Percentiles rank a stretch among this genome's conserved stretches.
phyloP scores from a whole-genome alignment of 2,113 vertebrate genomes.

The Triplophysa siluroides region DNA sequence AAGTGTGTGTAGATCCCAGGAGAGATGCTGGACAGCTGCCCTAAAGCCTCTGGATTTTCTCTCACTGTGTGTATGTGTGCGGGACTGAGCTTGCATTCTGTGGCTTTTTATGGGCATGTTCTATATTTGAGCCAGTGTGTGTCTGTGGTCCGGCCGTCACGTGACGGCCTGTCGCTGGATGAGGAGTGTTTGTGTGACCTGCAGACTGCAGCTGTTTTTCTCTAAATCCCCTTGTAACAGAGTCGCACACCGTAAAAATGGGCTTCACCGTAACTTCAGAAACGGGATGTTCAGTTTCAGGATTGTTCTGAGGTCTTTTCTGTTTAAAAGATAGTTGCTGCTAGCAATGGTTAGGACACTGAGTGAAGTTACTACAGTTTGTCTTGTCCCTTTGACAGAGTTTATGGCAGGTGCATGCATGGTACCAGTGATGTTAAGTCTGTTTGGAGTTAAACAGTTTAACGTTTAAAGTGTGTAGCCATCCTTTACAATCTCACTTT shows the following conservation, averaged over 20 bases:
- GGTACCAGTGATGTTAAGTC: background rate
- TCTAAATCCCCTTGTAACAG: constrained; percentile 19
- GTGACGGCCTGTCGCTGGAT: constrained; percentile 70
- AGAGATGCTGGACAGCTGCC: constrained; percentile 42
- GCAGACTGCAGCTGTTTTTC: constrained; percentile 56
- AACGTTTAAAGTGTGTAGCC: background rate
- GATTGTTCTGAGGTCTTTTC: no score
- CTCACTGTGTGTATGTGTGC: constrained; percentile 49
- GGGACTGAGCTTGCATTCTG: constrained; percentile 74
- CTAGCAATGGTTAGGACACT: background rate
- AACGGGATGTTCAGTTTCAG: background rate
- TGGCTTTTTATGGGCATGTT: constrained; percentile 99
- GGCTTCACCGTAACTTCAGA: background rate
- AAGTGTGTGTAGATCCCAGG: constrained; percentile 18
- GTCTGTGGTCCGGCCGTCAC: constrained; percentile 73
- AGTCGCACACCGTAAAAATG: background rate
- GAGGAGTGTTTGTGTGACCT: constrained; percentile 63
- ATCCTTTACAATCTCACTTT: constrained; percentile 1
- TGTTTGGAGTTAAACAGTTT: background rate
- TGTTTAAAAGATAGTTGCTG: background rate
- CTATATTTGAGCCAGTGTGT: constrained; percentile 90
- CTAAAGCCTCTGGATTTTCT: constrained; percentile 63
- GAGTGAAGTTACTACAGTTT: background rate
- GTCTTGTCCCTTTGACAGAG: background rate
- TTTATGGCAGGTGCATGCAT: background rate